A percentile compares a stretch with the other conserved stretches of the same genome.
These are phyloP conservation scores for Deilephila porcellus DNA, from an alignment of 2,888 invertebrate species.

Conservation along the genomic window DNA sequence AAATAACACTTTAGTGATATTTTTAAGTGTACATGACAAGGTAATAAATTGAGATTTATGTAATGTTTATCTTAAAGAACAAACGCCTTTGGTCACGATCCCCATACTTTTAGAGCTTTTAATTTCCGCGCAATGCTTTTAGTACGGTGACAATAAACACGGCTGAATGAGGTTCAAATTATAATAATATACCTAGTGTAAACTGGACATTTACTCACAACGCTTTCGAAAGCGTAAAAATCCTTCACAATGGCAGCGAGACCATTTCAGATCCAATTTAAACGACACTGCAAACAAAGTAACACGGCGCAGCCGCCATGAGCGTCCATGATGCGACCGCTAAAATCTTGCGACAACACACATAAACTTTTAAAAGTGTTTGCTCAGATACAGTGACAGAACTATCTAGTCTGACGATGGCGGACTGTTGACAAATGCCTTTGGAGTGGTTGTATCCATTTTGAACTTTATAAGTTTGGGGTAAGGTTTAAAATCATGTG, in stretches of 20 bases:
- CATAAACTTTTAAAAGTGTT: slow-evolving; percentile 84
- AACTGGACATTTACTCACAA: slow-evolving; percentile 46
- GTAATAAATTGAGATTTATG: neutral
- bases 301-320: slow-evolving; percentile 58
- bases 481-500: slow-evolving; percentile 49
- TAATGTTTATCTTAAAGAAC: neutral
- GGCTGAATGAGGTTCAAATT: slow-evolving; percentile 38
- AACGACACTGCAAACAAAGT: slow-evolving; percentile 66
- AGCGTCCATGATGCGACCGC: slow-evolving; percentile 77
- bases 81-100: slow-evolving; percentile 13
- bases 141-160: slow-evolving; percentile 34
- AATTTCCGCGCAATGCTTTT: slow-evolving; percentile 30
- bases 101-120: slow-evolving; percentile 19
- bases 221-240: slow-evolving; percentile 70
- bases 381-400: slow-evolving; percentile 73
- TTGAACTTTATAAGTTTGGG: slow-evolving; percentile 36
- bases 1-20: neutral
- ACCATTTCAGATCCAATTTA: slow-evolving; percentile 69
- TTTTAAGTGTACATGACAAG: neutral
- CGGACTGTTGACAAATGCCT: slow-evolving; percentile 64
- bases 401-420: slow-evolving; percentile 74
- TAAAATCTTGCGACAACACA: slow-evolving; percentile 79
- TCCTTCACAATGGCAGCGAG: slow-evolving; percentile 57
- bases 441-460: slow-evolving; percentile 34
- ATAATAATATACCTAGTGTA: slow-evolving; percentile 45